Evolutionary conservation across 2,113 vertebrate genomes (phyloP).

Genomic region (Aegotheles bennettii): DNA sequence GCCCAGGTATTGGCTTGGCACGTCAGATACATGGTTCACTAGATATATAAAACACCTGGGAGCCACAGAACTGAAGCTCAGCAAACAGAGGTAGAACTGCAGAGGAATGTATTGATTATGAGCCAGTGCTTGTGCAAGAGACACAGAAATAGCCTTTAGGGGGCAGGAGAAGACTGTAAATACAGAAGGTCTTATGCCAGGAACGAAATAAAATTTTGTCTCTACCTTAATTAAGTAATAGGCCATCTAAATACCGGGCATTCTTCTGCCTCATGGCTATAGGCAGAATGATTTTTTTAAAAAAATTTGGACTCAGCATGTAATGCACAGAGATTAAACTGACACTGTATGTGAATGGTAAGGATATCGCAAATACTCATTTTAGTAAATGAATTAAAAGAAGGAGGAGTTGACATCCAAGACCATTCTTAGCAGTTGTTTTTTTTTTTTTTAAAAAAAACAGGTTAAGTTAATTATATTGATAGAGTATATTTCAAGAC

Average conservation of each 20-base stretch:
- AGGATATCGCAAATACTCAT: not conserved
- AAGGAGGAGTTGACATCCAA: not conserved
- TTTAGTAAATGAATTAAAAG: not conserved
- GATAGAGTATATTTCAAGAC: not conserved
- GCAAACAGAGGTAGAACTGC: conserved; percentile 66
- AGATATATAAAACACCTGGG: conserved; percentile 82
- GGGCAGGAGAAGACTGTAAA: conserved; percentile 97
- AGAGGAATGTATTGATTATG: conserved; percentile 34
- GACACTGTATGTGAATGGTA: not conserved
- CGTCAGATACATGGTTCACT: conserved; percentile 70
- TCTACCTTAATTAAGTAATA: conserved; percentile 3
- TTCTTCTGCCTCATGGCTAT: conserved; percentile 5
- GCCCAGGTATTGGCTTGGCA: conserved; percentile 73
- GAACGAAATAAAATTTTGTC: not conserved
- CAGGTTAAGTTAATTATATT: not conserved
- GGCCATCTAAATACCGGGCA: not conserved
- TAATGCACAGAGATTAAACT: not conserved
- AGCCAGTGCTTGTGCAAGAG: conserved; percentile 47
- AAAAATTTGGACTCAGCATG: not conserved
- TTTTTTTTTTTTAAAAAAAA: not conserved
- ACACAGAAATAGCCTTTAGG: conserved; percentile 88
- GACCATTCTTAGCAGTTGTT: not conserved
- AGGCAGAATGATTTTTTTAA: not conserved
- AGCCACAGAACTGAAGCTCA: conserved; percentile 69
- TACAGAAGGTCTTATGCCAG: conserved; percentile 55